These are phyloP conservation scores for Lethenteron camtschaticum DNA, from an alignment of 2,113 vertebrate genomes.

Conservation along the genomic window DNA sequence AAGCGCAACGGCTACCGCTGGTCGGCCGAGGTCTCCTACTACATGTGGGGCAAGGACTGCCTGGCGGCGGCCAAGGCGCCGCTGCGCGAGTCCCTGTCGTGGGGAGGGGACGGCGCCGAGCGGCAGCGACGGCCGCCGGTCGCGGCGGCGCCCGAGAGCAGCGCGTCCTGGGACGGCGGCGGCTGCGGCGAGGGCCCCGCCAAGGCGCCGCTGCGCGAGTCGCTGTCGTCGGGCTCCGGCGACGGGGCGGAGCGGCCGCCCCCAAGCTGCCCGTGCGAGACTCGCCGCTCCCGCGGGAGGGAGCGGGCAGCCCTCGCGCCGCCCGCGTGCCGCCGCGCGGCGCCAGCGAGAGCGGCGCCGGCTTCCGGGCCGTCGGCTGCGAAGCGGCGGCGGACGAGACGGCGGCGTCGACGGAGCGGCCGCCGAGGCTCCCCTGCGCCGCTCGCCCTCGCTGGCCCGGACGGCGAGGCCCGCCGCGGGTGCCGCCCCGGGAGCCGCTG, in stretches of 20 bases:
- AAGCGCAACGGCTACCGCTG: slow-evolving; percentile 53
- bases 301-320: background rate
- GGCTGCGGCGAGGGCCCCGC: background rate
- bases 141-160: background rate
- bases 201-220: background rate
- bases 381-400: background rate
- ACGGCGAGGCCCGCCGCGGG: slow-evolving; percentile 66
- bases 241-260: background rate
- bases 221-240: slow-evolving; percentile 2
- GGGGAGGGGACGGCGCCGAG: background rate
- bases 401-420: background rate
- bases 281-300: background rate
- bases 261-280: background rate
- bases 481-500: slow-evolving; percentile 64
- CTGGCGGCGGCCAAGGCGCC: background rate
- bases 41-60: slow-evolving; percentile 22
- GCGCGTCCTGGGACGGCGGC: background rate
- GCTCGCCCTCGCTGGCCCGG: slow-evolving; percentile 20
- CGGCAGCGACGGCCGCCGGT: background rate
- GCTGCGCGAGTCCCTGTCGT: background rate
- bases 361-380: background rate
- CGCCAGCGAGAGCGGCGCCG: background rate
- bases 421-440: background rate
- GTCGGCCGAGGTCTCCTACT: slow-evolving; percentile 75
- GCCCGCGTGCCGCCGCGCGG: background rate